Conservation (phyloP, 2,888 invertebrate genomes). For the Parnassius smintheus region DNA sequence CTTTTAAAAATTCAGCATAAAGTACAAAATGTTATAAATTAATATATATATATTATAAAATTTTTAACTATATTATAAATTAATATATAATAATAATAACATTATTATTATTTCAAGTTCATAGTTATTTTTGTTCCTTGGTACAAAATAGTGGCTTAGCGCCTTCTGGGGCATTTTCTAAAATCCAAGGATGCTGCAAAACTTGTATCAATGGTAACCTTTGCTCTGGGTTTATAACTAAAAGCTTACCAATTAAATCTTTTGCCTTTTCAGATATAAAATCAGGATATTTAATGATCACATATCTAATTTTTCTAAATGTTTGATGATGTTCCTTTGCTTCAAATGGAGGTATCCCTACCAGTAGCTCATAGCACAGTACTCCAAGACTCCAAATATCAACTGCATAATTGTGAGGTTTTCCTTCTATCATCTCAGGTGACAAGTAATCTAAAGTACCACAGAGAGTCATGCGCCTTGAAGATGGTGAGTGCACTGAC, state of each 20-base stretch:
- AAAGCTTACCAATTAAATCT: slow-evolving; percentile 88
- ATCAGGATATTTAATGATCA: slow-evolving; percentile 86
- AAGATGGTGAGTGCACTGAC: slow-evolving; percentile 98
- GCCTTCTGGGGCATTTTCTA: slow-evolving; percentile 74
- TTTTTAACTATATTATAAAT: too few species aligned
- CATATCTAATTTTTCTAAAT: slow-evolving; percentile 86
- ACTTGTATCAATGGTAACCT: slow-evolving; percentile 88
- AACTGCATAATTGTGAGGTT: slow-evolving; percentile 92
- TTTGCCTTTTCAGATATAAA: slow-evolving; percentile 87
- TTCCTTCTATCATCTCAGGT: slow-evolving; percentile 96
- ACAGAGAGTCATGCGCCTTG: slow-evolving; percentile 93
- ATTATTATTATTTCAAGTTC: not conserved
- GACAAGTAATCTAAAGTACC: slow-evolving; percentile 97
- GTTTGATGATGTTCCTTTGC: slow-evolving; percentile 87
- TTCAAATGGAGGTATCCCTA: slow-evolving; percentile 96
- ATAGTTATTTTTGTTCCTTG: slow-evolving; percentile 42
- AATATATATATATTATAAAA: too few species aligned
- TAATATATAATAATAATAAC: too few species aligned
- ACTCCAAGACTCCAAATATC: slow-evolving; percentile 98
- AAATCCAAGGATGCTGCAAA: slow-evolving; percentile 91
- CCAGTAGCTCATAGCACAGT: slow-evolving; percentile 95
- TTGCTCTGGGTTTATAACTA: slow-evolving; percentile 88
- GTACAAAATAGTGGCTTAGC: slow-evolving; percentile 44
- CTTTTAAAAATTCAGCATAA: too few species aligned
- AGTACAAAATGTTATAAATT: not conserved